A percentile compares a stretch with the other conserved stretches of the same genome.
phyloP scores from a whole-genome alignment of 2,797 vertebrate species.

The Halcyon chelicuti region DNA sequence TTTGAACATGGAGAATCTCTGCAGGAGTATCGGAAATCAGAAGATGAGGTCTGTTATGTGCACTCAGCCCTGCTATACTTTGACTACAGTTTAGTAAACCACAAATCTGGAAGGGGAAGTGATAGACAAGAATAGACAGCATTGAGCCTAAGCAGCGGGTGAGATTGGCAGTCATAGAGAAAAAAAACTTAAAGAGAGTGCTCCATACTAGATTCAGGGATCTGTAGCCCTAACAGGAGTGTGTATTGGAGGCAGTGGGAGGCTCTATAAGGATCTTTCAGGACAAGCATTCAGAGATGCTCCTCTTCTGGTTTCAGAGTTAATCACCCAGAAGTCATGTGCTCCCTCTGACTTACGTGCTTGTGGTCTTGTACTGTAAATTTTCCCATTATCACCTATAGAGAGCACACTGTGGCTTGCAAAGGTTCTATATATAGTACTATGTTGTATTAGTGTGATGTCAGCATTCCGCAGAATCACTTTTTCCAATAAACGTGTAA shows the following conservation, averaged over 20 bases:
- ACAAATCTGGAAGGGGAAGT: background rate
- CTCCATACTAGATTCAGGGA: background rate
- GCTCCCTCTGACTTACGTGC: background rate
- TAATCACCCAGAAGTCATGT: background rate
- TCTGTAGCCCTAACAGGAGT: background rate
- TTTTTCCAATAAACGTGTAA: background rate
- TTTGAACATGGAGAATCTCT: background rate
- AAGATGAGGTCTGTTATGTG: background rate
- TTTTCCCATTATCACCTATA: background rate
- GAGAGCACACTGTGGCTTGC: background rate
- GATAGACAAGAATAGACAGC: background rate
- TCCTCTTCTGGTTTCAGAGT: background rate
- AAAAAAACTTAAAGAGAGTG: background rate
- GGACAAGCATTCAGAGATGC: background rate
- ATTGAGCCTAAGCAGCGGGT: background rate
- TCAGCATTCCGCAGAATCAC: slow-evolving; percentile 17
- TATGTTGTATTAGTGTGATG: background rate
- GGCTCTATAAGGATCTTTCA: background rate
- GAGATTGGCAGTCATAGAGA: background rate
- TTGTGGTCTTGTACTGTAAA: background rate
- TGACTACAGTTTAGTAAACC: background rate
- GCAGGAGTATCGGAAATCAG: background rate
- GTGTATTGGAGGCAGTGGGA: background rate
- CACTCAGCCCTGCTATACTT: background rate
- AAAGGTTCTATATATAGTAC: background rate